These are phyloP conservation scores for Campoletis sonorensis DNA, from an alignment of 1,140 invertebrate species.

Conservation along the genomic window DNA sequence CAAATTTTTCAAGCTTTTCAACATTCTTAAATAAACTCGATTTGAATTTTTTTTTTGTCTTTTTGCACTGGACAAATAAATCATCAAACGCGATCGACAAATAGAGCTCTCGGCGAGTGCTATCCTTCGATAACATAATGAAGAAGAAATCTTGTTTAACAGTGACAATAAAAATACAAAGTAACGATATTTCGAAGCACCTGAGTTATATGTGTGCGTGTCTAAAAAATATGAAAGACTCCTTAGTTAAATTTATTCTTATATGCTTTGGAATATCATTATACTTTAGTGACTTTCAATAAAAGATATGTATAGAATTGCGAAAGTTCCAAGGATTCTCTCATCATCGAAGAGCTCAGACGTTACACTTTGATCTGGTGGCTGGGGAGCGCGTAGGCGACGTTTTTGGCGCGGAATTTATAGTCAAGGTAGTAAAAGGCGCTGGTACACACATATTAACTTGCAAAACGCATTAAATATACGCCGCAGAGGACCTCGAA, in stretches of 20 bases:
- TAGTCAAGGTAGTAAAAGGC: constrained; percentile 41
- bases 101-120: neutral
- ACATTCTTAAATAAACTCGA: too few species aligned
- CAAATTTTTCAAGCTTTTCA: too few species aligned
- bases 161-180: neutral
- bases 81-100: too few species aligned
- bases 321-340: constrained; percentile 29
- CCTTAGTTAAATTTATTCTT: neutral
- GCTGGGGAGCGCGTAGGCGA: constrained; percentile 48
- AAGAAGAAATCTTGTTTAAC: neutral
- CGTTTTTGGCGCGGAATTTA: constrained; percentile 54
- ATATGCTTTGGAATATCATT: neutral
- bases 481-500: neutral
- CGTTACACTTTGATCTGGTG: constrained; percentile 32
- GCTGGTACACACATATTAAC: neutral
- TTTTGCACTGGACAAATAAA: too few species aligned
- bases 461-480: neutral
- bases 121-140: neutral
- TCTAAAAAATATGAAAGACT: constrained; percentile 2
- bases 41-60: too few species aligned
- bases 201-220: neutral
- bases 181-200: neutral
- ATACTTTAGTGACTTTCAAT: constrained; percentile 16
- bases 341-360: constrained; percentile 20
- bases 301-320: constrained; percentile 15